phyloP scores from a whole-genome alignment of 2,797 vertebrate species.

The Ciconia nigra region DNA sequence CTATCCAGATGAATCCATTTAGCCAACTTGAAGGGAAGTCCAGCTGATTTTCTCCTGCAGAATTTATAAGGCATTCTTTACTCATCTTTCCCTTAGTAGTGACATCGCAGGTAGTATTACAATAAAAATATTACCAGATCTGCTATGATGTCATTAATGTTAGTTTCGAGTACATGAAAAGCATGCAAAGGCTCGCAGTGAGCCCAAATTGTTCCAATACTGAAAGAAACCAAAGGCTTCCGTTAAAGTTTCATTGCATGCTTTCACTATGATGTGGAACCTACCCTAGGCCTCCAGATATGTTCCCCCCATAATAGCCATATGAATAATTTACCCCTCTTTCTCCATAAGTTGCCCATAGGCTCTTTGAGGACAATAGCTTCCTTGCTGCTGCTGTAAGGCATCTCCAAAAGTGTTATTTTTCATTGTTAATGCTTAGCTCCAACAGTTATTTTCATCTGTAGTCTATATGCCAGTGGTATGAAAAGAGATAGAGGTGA shows the following conservation, averaged over 20 bases:
- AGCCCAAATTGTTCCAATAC: background rate
- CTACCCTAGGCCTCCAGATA: background rate
- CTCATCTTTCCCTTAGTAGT: background rate
- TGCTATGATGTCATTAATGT: background rate
- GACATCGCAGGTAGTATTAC: background rate
- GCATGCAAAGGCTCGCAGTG: background rate
- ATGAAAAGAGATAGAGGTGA: background rate
- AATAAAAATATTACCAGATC: background rate
- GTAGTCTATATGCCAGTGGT: background rate
- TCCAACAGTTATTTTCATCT: background rate
- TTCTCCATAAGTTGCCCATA: background rate
- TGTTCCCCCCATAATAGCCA: accelerated
- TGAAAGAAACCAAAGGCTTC: background rate
- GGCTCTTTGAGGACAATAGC: background rate
- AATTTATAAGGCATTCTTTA: background rate
- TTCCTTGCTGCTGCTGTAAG: background rate
- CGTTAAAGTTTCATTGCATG: background rate
- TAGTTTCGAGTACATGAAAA: background rate
- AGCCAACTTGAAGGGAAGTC: background rate
- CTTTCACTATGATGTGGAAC: background rate
- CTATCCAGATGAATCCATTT: background rate
- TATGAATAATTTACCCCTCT: background rate
- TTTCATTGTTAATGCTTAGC: background rate
- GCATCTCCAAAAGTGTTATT: background rate
- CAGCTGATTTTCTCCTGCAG: background rate